A percentile compares a stretch with the other conserved stretches of the same genome.
Conservation (phyloP, 2,888 invertebrate genomes). For the Zygogramma bicolorata region DNA sequence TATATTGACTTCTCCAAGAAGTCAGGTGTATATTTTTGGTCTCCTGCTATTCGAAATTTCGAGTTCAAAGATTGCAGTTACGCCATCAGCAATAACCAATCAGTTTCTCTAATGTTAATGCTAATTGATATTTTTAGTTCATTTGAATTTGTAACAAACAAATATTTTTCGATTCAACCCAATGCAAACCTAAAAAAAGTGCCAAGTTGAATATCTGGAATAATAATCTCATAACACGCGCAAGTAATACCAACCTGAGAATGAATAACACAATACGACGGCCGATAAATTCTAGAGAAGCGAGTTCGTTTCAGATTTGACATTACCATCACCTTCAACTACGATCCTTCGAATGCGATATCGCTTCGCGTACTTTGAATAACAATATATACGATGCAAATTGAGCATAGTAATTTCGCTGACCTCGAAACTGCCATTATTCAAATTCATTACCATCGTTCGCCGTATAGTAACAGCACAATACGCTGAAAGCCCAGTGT, state of each 20-base stretch:
- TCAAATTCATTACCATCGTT: constrained; percentile 23
- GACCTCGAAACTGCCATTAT: constrained; percentile 30
- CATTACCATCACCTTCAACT: constrained; percentile 9
- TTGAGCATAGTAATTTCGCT: constrained; percentile 26
- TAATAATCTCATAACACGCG: background rate
- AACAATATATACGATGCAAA: constrained; percentile 28
- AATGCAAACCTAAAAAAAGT: too few species aligned
- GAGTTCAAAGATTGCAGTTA: too few species aligned
- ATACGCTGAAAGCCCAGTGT: too few species aligned
- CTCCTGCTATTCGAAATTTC: too few species aligned
- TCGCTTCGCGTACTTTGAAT: constrained; percentile 10
- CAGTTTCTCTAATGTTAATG: too few species aligned
- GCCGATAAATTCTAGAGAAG: background rate
- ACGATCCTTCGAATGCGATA: constrained; percentile 7
- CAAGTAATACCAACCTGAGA: background rate
- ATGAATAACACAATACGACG: background rate
- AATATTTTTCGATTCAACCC: background rate
- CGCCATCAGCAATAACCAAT: too few species aligned
- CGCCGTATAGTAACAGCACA: constrained; percentile 24
- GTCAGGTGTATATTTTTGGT: too few species aligned
- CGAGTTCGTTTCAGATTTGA: background rate
- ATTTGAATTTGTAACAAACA: too few species aligned
- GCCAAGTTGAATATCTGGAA: background rate
- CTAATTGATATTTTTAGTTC: too few species aligned
- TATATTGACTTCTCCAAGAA: too few species aligned